Evolutionary conservation across 2,113 vertebrate species (phyloP).

Genomic region (Eira barbara): DNA sequence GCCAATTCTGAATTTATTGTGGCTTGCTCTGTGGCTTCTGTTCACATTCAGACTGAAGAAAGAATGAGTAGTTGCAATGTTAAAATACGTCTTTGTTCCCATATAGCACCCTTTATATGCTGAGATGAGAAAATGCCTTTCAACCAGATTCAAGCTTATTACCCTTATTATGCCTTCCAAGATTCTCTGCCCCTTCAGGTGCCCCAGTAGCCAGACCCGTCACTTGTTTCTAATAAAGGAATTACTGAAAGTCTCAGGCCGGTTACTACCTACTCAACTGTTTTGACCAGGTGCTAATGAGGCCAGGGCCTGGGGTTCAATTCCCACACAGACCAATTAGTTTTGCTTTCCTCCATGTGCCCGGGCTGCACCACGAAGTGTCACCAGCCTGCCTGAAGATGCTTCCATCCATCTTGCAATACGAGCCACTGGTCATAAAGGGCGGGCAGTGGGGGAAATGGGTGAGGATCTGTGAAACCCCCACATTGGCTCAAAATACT

Average conservation of each 20-base stretch:
- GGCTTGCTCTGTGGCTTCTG: slow-evolving; percentile 12
- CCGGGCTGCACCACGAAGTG: neutral
- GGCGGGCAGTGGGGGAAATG: neutral
- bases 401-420: neutral
- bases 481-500: neutral
- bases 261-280: neutral
- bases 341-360: neutral
- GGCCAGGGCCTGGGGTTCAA: neutral
- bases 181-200: neutral
- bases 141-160: neutral
- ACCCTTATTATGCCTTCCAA: slow-evolving; percentile 24
- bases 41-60: slow-evolving; percentile 25
- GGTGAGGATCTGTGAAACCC: neutral
- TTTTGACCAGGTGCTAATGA: slow-evolving; percentile 23
- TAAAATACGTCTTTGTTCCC: neutral
- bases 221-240: slow-evolving; percentile 38
- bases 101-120: neutral
- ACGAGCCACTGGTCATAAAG: neutral
- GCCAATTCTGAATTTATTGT: neutral
- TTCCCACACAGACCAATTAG: slow-evolving; percentile 33
- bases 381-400: neutral
- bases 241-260: neutral
- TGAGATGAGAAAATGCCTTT: neutral
- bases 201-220: neutral
- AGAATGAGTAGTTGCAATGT: neutral